These are phyloP conservation scores for Aphyosemion australe DNA, from an alignment of 2,113 vertebrate genomes.

Conservation along the genomic window DNA sequence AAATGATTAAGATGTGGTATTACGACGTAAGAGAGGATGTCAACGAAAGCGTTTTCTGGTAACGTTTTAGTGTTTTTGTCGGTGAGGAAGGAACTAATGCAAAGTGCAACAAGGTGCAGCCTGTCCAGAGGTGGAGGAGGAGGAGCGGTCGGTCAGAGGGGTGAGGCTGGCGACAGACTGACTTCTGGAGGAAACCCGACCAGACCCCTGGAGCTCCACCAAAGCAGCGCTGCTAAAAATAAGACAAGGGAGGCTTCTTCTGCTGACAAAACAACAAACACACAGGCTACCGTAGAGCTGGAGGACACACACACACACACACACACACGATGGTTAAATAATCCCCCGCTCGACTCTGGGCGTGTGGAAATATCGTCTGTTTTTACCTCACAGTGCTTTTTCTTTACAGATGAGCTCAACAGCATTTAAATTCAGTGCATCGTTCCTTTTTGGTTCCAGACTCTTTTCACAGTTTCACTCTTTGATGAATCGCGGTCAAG, in stretches of 20 bases:
- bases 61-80: not conserved
- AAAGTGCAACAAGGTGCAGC: not conserved
- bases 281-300: constrained; percentile 42
- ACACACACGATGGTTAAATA: constrained; percentile 48
- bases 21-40: too few species aligned
- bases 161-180: constrained; percentile 76
- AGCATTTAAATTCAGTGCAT: constrained; percentile 57
- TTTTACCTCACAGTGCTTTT: constrained; percentile 65
- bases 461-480: constrained; percentile 27
- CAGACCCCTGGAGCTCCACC: constrained; percentile 67
- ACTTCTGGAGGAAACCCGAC: constrained; percentile 77
- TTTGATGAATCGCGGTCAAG: not conserved
- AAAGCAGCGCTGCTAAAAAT: constrained; percentile 78
- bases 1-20: too few species aligned
- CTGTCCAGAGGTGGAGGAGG: constrained; percentile 3
- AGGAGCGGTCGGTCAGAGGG: constrained; percentile 33
- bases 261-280: constrained; percentile 70
- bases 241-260: constrained; percentile 70
- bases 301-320: constrained; percentile 52
- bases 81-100: not conserved
- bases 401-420: constrained; percentile 64
- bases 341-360: not conserved
- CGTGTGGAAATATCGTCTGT: constrained; percentile 38
- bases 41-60: not conserved
- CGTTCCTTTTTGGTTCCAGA: constrained; percentile 69